Base-by-base conservation (phyloP, 2,113 vertebrate species). In the Malurus melanocephalus region DNA sequence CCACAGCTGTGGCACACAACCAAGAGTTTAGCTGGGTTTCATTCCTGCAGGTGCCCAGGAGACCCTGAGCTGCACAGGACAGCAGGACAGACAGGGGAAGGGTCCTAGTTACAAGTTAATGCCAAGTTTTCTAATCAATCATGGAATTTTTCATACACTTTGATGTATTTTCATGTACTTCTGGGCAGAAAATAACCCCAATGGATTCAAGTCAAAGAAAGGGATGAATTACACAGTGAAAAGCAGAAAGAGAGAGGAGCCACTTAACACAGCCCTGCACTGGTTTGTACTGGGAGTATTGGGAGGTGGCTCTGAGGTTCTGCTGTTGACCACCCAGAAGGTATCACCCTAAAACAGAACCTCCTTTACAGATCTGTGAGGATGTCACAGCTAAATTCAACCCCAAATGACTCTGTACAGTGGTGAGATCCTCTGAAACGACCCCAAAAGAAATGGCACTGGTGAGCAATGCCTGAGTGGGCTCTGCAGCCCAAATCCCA, bases 381-480 rank as follows among this genome's bases (percentile, higher is more conserved):
- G 48, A 21, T 26, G 32, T 73, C 27, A 24, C 49, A 73, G 7
- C 59, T 32, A 28, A 67, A 74, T 51, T 64, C 16, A 76, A 32
- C 33, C 7, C 10, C 27, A 32, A n/a, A 13, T 43, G 17, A 4
- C 28, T 22, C 68, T 32, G 43, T 26, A 17, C 28, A 56, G 43
- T 0, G 5, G 16, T 10, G n/a, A 86, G 43, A 46, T 11, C 51
- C 65, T 38, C 35, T 74, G 73, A 78, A 91, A 84, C 23, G 0
- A 10, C 30, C 65, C 55, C 42, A 43, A 20, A 32, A 74, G 30
- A 30, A 79, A 43, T 0, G 2, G 52, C 43, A 17, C 23, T 26
- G 61, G 16, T 30, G 6, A 9, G 7, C 52, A 67, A 7, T 1
- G n/a, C 57, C 10, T 0, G 20, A 30, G 32, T 3, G 24, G 56